Base-by-base conservation (phyloP, 2,888 invertebrate species). In the Orthosia gracilis region DNA sequence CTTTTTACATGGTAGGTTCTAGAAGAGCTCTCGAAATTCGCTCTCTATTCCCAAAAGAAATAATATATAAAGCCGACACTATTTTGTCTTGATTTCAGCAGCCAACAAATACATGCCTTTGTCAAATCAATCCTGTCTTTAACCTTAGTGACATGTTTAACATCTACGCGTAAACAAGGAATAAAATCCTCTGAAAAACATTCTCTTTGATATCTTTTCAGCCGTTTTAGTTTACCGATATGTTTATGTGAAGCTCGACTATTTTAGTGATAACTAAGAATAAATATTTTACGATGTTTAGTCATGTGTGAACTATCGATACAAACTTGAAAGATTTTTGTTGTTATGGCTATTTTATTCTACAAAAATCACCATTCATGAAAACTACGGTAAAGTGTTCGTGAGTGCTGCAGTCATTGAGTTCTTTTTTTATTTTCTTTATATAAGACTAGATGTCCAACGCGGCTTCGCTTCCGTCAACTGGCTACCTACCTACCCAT, bases 31-130 rank as follows among this genome's bases (percentile, higher is more conserved):
- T 18, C 13, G 31, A 40, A 59, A 23, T 66, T 40, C 40, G 45
- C 13, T 63, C 69, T 67, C 50, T 45, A 69, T 78, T 78, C 69
- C 73, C 69, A 47, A 62, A 81, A 73, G 69, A 70, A 76, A 76
- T 73, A 76, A 75, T 70, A 73, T 75, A 67, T 81, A 67, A 73
- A 76, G 69, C 59, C 49, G 11, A 40, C 45, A 71, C 71, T 69
- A 75, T 71, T 73, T 83, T 77, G 61, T 83, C 69, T 75, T 73
- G 84, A 73, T 85, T 71, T 71, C 67, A 54, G 64, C 52, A 81
- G 69, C 61, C 69, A 78, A 74, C 66, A 78, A 85, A 83, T 78
- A 59, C 76, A 75, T 76, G 72, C 79, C 71, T 85, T 85, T 85
- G 85, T 82, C 70, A 78, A 76, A 78, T 74, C 84, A 76, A 81